Percentiles rank a stretch among this genome's conserved stretches.
Conservation (phyloP, 2,888 invertebrate genomes). For the Dynastes tityus region DNA sequence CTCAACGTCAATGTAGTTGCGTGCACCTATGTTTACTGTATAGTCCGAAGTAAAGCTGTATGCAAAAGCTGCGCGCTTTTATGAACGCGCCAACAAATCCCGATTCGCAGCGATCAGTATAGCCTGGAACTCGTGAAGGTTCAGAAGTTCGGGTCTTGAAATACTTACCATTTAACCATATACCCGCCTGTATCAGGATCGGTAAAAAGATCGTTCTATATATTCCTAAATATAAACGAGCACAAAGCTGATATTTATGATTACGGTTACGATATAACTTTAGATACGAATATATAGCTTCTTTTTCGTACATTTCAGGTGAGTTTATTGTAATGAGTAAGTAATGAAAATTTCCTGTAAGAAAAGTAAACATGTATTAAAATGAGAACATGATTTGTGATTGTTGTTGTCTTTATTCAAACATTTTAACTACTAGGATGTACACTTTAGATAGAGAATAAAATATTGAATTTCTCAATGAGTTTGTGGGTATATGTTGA, state of each 20-base stretch:
- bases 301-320: conserved; percentile 20
- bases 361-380: background rate
- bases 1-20: conserved; percentile 6
- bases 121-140: conserved; percentile 25
- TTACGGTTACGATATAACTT: background rate
- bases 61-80: conserved; percentile 45
- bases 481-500: too few relatives aligned
- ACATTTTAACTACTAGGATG: too few relatives aligned
- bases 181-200: background rate
- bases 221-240: background rate
- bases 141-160: conserved; percentile 39
- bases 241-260: conserved; percentile 23
- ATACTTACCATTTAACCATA: conserved; percentile 1
- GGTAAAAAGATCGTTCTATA: conserved; percentile 5
- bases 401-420: conserved; percentile 1
- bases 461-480: too few relatives aligned
- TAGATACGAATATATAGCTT: conserved; percentile 9
- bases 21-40: conserved; percentile 2
- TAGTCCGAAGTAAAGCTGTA: conserved; percentile 26
- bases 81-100: conserved; percentile 36
- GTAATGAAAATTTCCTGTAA: conserved; percentile 16
- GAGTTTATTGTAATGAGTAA: conserved; percentile 8
- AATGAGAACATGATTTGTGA: conserved; percentile 3
- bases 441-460: too few relatives aligned
- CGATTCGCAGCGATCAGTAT: conserved; percentile 39